Conservation (phyloP, 2,888 invertebrate genomes). For the Sycophila texana region DNA sequence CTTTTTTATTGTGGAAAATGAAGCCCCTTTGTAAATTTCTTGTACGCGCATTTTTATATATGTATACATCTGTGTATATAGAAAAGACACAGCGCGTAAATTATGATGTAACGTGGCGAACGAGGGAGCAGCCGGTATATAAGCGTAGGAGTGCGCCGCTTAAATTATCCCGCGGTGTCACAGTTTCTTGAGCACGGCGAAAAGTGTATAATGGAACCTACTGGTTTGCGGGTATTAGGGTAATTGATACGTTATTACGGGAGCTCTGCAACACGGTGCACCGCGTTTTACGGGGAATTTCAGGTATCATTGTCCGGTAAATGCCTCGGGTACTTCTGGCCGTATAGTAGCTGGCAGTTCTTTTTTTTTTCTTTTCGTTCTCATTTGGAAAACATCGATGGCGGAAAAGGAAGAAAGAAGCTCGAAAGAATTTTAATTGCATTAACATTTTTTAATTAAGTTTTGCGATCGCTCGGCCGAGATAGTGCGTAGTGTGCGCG, state of each 20-base stretch:
- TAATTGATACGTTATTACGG: conserved; percentile 21
- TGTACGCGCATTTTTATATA: not conserved
- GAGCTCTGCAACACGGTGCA: not conserved
- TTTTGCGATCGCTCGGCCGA: too few species aligned
- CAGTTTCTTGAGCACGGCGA: conserved; percentile 35
- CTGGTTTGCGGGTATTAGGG: conserved; percentile 15
- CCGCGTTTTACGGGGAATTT: not conserved
- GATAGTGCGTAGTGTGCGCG: too few species aligned
- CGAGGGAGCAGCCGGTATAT: conserved; percentile 7
- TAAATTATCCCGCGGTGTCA: conserved; percentile 35
- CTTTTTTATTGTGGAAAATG: conserved; percentile 26
- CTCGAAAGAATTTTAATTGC: too few species aligned
- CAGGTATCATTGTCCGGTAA: not conserved
- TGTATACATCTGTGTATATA: not conserved
- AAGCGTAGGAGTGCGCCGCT: conserved; percentile 29
- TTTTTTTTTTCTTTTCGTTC: too few species aligned
- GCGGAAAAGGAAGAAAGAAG: too few species aligned
- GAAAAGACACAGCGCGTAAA: not conserved
- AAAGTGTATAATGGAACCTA: conserved; percentile 26
- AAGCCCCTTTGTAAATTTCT: conserved; percentile 34
- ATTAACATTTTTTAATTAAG: too few species aligned
- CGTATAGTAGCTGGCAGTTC: too few species aligned
- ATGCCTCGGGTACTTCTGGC: too few species aligned
- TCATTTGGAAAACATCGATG: too few species aligned
- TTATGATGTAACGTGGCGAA: not conserved